A percentile compares a stretch with the other conserved stretches of the same genome.
These are phyloP conservation scores for Cheilosia scutellata DNA, from an alignment of 2,888 invertebrate genomes.

Conservation along the genomic window DNA sequence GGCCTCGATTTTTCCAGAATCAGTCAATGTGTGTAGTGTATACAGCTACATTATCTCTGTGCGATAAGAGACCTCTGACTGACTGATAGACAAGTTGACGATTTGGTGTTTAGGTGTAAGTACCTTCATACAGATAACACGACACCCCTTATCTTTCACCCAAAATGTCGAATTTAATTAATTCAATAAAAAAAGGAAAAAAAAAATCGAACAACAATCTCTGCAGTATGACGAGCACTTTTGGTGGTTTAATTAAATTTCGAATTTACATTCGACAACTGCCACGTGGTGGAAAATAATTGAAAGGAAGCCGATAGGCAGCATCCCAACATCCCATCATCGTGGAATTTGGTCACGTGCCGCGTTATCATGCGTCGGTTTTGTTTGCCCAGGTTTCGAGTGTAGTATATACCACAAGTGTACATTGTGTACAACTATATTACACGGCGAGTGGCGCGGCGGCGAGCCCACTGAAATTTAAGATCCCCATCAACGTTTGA, in stretches of 20 bases:
- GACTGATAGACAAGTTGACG: conserved; percentile 47
- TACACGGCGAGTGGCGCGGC: too few species aligned
- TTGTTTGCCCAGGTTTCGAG: conserved; percentile 60
- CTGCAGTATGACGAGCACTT: conserved; percentile 23
- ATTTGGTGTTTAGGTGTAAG: conserved; percentile 37
- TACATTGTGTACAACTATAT: neutral
- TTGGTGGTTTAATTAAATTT: conserved; percentile 70
- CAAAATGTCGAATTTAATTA: conserved; percentile 60
- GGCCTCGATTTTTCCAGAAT: conserved; percentile 56
- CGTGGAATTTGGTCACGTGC: conserved; percentile 69
- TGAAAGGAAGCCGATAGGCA: conserved; percentile 40
- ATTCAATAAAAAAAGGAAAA: conserved; percentile 48
- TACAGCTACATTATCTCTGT: conserved; percentile 48
- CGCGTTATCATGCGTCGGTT: conserved; percentile 52
- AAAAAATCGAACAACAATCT: conserved; percentile 58
- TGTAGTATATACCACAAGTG: conserved; percentile 18
- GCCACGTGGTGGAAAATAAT: conserved; percentile 69
- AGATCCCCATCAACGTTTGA: neutral
- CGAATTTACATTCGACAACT: conserved; percentile 56
- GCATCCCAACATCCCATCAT: conserved; percentile 35
- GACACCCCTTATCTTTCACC: conserved; percentile 49
- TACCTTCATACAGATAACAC: conserved; percentile 52
- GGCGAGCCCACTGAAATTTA: conserved; percentile 11
- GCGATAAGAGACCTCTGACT: conserved; percentile 45
- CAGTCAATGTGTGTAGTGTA: conserved; percentile 33